phyloP scores from a whole-genome alignment of 2,113 vertebrate genomes.

The Campylomormyrus tamandua region DNA sequence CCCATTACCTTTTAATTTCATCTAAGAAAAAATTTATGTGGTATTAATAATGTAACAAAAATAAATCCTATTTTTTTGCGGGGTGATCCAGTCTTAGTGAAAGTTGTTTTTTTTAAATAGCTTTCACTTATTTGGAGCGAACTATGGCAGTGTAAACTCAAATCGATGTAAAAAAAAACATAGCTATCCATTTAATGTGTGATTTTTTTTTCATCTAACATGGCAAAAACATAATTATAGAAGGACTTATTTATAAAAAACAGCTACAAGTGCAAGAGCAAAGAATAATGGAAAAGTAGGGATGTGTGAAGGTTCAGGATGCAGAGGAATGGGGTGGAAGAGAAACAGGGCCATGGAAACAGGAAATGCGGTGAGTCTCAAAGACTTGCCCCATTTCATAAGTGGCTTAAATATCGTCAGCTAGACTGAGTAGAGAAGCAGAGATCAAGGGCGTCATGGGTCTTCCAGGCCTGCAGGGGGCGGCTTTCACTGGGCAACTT shows the following conservation, averaged over 20 bases:
- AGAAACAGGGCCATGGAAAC: not conserved
- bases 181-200: constrained; percentile 12
- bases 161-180: constrained; percentile 2
- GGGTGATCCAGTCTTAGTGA: not conserved
- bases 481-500: constrained; percentile 27
- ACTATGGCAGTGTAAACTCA: not conserved
- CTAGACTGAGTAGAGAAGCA: constrained; percentile 10
- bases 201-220: not conserved
- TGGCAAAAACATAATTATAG: not conserved
- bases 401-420: not conserved
- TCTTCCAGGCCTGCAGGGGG: constrained; percentile 42
- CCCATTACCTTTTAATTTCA: not conserved
- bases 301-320: not conserved
- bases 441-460: constrained; percentile 36
- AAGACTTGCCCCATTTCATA: not conserved
- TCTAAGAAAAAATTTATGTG: not conserved
- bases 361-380: not conserved
- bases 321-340: not conserved
- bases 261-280: not conserved
- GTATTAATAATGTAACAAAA: constrained; percentile 2
- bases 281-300: not conserved
- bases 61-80: not conserved
- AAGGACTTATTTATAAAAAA: constrained; percentile 2
- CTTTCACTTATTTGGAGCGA: not conserved
- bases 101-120: not conserved